phyloP scores from a whole-genome alignment of 2,888 invertebrate species.

The Ormyrus labotus region DNA sequence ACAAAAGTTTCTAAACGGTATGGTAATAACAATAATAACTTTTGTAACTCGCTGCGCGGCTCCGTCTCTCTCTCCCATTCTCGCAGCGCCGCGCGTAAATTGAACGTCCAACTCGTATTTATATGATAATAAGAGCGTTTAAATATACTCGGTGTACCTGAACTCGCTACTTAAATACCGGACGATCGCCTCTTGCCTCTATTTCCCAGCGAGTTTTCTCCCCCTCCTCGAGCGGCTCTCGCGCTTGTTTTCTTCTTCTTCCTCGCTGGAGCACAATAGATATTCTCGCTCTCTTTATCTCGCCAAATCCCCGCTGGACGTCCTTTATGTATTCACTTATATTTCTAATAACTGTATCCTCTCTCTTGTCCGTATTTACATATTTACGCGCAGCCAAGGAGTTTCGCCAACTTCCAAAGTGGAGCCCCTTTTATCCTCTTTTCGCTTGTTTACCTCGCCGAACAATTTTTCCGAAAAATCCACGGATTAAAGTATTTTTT shows the following conservation, averaged over 20 bases:
- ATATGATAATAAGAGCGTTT: conserved; percentile 75
- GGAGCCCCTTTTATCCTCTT: conserved; percentile 46
- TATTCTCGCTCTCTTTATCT: conserved; percentile 48
- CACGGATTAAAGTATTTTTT: too few relatives aligned
- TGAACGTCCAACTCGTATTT: conserved; percentile 75
- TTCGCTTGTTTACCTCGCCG: neutral
- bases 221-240: conserved; percentile 1
- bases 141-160: conserved; percentile 74
- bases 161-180: conserved; percentile 74
- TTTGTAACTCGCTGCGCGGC: conserved; percentile 68
- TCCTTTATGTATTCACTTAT: conserved; percentile 54
- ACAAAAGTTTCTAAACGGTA: conserved; percentile 75
- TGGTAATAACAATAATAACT: conserved; percentile 75
- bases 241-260: conserved; percentile 24
- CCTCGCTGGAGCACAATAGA: conserved; percentile 27
- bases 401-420: conserved; percentile 60
- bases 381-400: conserved; percentile 64
- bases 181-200: conserved; percentile 65
- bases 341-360: conserved; percentile 64
- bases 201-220: conserved; percentile 36
- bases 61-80: neutral
- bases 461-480: too few relatives aligned
- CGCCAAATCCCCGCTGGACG: conserved; percentile 48
- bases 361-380: conserved; percentile 65
- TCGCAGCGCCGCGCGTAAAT: conserved; percentile 71